Percentiles rank a stretch among this genome's conserved stretches.
phyloP scores from a whole-genome alignment of 2,888 invertebrate genomes.

The Dryobotodes eremita region DNA sequence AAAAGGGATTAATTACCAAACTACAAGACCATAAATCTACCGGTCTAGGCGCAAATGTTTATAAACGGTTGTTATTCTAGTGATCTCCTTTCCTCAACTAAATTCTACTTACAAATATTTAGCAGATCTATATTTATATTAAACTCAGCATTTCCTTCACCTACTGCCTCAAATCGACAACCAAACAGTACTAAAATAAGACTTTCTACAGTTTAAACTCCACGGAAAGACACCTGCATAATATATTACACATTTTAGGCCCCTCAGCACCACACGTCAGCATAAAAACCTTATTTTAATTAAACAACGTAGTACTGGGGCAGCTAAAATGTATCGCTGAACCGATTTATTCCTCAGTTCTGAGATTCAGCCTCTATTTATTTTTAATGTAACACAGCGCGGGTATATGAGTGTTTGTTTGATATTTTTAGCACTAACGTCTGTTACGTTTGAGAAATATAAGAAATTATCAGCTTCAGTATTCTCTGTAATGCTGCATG shows the following conservation, averaged over 20 bases:
- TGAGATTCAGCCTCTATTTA: slow-evolving; percentile 64
- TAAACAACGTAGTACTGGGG: slow-evolving; percentile 15
- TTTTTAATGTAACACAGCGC: slow-evolving; percentile 66
- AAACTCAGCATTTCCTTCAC: slow-evolving; percentile 12
- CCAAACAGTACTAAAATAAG: slow-evolving; percentile 24
- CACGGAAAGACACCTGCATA: not conserved
- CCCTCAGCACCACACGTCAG: not conserved
- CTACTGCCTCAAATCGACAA: slow-evolving; percentile 13
- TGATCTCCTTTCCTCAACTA: not conserved
- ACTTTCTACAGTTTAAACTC: not conserved
- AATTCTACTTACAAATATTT: not conserved
- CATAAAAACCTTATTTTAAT: slow-evolving; percentile 26
- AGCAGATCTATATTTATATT: slow-evolving; percentile 1
- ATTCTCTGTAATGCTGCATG: slow-evolving; percentile 29
- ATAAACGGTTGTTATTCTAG: not conserved
- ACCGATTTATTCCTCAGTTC: slow-evolving; percentile 56
- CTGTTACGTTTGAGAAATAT: slow-evolving; percentile 57
- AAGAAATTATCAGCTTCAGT: slow-evolving; percentile 60
- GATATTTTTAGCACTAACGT: slow-evolving; percentile 66
- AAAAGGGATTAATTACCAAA: no score
- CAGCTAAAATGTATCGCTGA: slow-evolving; percentile 38
- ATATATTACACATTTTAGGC: slow-evolving; percentile 35
- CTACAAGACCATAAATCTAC: no score
- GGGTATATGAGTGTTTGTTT: slow-evolving; percentile 66
- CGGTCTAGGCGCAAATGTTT: no score